Evolutionary conservation across 2,113 vertebrate species (phyloP), one percentile per base, ranked within the genome.

Genomic region (Megaptera novaeangliae): DNA sequence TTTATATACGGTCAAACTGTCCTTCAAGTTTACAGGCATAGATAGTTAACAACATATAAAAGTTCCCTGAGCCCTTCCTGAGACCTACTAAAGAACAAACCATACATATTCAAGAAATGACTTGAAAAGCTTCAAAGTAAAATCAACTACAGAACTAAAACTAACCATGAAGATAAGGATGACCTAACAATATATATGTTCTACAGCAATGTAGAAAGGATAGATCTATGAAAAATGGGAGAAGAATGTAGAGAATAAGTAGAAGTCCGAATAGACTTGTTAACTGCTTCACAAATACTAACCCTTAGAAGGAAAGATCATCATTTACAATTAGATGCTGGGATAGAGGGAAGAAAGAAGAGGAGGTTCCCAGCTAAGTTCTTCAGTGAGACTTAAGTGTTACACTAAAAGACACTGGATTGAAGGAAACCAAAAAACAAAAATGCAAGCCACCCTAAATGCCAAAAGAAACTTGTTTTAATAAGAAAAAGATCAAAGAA

Each of bases 51-150:
- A 71, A 92, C 44, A 78, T 46, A n/a, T 82, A 71, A 82, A 88
- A 69, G 39, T 86, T 91, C 20, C 61, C 36, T 78, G 41, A 92
- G 14, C 14, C 27, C 68, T 61, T 88, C 17, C 83, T 71, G 23
- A 85, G 74, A 86, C 12, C n/a, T 14, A 69, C 68, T 59, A 31
- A 85, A 72, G 2, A 57, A 57, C 27, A 71, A 96, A 93, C 20
- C 61, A 81, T 31, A 72, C 5, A n/a, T 52, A 66, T 29, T 29
- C 14, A 85, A 89, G n/a, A 89, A 93, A 85, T 68, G 21, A 86
- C 21, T n/a, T 64, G 21, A 93, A 95, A 80, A 93, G 18, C n/a
- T 64, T 85, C 77, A 95, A 55, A 25, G 88, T 64, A 81, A 94
- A 41, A 90, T 68, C 44, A 83, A 57, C 44, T 23, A 72, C 1